Evolutionary conservation across 2,113 vertebrate species (phyloP).

Genomic region (Corydoras sp.): DNA sequence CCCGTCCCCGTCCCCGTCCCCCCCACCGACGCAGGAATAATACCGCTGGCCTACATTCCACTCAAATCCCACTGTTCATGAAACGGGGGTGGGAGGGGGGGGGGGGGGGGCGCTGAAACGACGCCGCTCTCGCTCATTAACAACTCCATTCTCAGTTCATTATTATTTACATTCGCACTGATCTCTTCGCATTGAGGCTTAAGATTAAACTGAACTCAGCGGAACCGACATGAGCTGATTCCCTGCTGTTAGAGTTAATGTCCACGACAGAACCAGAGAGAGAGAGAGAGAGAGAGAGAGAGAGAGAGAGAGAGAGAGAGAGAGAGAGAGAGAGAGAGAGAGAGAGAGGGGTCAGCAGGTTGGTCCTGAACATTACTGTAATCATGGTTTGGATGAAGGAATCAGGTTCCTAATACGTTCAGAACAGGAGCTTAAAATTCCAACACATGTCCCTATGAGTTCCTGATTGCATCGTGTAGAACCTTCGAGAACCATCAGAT

Average conservation of each 20-base stretch:
- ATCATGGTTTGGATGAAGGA: conserved; percentile 8
- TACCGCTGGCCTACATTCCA: conserved; percentile 91
- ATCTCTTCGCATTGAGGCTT: not conserved
- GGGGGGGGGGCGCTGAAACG: not conserved
- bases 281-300: not conserved
- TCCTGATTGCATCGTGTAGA: too few relatives aligned
- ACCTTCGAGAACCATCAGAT: too few relatives aligned
- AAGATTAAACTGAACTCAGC: not conserved
- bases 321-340: not conserved
- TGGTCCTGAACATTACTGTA: conserved; percentile 9
- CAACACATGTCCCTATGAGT: too few relatives aligned
- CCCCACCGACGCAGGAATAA: conserved; percentile 77
- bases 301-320: too few relatives aligned
- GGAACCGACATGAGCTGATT: too few relatives aligned
- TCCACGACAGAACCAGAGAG: not conserved
- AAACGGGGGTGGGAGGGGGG: conserved; percentile 51
- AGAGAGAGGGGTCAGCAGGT: not conserved
- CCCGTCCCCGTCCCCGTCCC: too few relatives aligned
- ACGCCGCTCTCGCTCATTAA: not conserved
- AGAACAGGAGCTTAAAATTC: too few relatives aligned
- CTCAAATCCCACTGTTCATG: conserved; percentile 76
- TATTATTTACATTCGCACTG: not conserved
- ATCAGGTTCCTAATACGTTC: too few relatives aligned
- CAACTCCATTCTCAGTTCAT: not conserved
- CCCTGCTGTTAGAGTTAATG: too few relatives aligned